Conservation (phyloP, 2,797 vertebrate species). For the Gymnopithys bicolor region DNA sequence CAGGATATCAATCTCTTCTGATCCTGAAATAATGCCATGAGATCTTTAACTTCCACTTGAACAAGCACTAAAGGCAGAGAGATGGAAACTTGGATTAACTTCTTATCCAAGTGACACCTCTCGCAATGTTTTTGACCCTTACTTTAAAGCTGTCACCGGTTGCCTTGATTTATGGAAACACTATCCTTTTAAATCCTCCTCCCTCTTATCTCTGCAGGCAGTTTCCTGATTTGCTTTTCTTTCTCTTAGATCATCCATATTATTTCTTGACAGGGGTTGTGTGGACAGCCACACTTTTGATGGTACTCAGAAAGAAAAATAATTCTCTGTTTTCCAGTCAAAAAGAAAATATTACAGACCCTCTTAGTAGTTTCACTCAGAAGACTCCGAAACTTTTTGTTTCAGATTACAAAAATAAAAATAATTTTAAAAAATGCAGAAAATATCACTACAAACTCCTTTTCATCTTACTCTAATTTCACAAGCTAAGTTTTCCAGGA, state of each 20-base stretch:
- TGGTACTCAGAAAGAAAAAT: constrained; percentile 24
- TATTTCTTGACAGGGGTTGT: constrained; percentile 51
- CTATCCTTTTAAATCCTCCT: constrained; percentile 65
- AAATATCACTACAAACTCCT: not conserved
- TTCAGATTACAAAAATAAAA: not conserved
- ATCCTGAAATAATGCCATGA: constrained; percentile 37
- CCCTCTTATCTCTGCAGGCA: constrained; percentile 68
- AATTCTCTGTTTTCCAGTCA: constrained; percentile 5
- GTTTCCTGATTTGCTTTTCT: constrained; percentile 71
- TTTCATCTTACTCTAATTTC: constrained; percentile 36
- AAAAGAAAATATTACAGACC: not conserved
- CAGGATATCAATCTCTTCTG: constrained; percentile 46
- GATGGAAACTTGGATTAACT: constrained; percentile 66
- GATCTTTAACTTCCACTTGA: constrained; percentile 71
- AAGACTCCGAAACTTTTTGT: not conserved
- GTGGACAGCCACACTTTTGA: constrained; percentile 52
- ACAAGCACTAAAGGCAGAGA: constrained; percentile 64
- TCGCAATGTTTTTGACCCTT: constrained; percentile 71
- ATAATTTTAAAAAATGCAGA: not conserved
- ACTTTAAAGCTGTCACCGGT: constrained; percentile 67
- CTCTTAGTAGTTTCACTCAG: not conserved
- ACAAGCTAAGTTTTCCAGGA: constrained; percentile 18
- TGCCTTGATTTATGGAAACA: constrained; percentile 69
- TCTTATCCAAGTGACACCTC: constrained; percentile 63
- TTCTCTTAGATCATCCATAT: constrained; percentile 60